Base-by-base conservation (phyloP, 2,113 vertebrate species). In the Hydropotes inermis region DNA sequence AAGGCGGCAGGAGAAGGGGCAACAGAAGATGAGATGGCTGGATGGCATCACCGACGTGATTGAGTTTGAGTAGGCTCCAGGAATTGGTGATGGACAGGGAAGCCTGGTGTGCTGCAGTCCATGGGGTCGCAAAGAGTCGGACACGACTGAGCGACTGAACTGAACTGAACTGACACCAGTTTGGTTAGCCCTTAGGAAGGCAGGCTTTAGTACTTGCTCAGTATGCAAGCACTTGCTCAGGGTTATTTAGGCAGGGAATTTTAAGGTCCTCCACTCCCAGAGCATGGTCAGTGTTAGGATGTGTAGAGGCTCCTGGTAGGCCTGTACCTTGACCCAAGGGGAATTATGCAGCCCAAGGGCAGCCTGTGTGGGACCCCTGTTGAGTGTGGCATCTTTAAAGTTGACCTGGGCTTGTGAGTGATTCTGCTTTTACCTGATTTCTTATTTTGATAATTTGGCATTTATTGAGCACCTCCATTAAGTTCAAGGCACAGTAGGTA, bases 371-470 rank as follows among this genome's bases (percentile, higher is more conserved):
- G 50, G 13, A 58, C 12, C 2, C 2, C 45, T 84, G 16, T 90
- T 67, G 61, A 57, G 4, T 6, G 28, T 43, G 43, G 12, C 21
- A 21, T 70, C 61, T 91, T 12, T 94, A 84, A 57, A 85, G n/a
- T 64, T 74, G 17, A 10, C 28, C 89, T 58, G 67, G 33, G n/a
- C 39, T 30, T 88, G 52, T 87, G 83, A 17, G 7, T 84, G 23
- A 16, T 43, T 91, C 52, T 36, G 12, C 13, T 89, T 94, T 91
- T 55, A 43, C 25, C 67, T 95, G 39, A 12, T 15, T 76, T 57
- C 57, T 96, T 84, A 43, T 61, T 94, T 92, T 90, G 74, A 64
- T 87, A 76, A 83, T 54, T 93, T 39, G 74, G 50, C 36, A 84
- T 91, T 95, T 89, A 84, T 6, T 16, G 23, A 96, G 36, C 16